Evolutionary conservation across 2,888 invertebrate genomes (phyloP).

Genomic region (Andrena camellia): DNA sequence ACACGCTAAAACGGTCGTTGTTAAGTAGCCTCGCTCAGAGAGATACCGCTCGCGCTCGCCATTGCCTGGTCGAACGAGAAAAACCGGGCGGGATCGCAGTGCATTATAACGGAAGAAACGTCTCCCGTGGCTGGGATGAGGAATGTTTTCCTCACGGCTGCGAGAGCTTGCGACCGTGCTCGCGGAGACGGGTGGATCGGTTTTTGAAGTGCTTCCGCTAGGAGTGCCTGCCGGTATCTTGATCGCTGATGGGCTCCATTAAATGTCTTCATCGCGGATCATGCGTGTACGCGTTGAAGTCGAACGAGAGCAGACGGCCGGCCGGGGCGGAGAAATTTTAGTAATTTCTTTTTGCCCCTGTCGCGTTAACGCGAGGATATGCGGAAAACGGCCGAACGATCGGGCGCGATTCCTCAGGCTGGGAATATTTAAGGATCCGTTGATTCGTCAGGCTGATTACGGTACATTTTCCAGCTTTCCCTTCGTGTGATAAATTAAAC

Average conservation of each 20-base stretch:
- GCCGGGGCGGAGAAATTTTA: not conserved
- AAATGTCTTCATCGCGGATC: constrained; percentile 59
- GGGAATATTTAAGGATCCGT: not conserved
- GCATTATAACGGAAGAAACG: constrained; percentile 54
- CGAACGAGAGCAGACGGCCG: constrained; percentile 11
- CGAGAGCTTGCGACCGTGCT: not conserved
- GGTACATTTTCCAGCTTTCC: constrained; percentile 4
- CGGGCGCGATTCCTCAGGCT: not conserved
- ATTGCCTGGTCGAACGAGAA: constrained; percentile 29
- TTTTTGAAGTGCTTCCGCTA: constrained; percentile 65
- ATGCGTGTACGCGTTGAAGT: not conserved
- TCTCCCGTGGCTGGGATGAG: constrained; percentile 43
- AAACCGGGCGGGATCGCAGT: constrained; percentile 45
- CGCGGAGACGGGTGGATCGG: constrained; percentile 41
- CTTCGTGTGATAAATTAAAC: constrained; percentile 36
- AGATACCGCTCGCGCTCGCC: constrained; percentile 26
- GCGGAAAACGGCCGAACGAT: constrained; percentile 9
- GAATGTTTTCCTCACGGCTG: constrained; percentile 53
- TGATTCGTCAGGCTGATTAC: not conserved
- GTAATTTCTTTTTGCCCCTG: not conserved
- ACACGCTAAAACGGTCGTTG: constrained; percentile 62
- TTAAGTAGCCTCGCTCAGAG: constrained; percentile 53
- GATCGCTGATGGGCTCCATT: constrained; percentile 44
- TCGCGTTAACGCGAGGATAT: not conserved
- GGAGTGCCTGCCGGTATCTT: constrained; percentile 58